Evolutionary conservation across 2,888 invertebrate species (phyloP).

Genomic region (Drosophila barbarae): DNA sequence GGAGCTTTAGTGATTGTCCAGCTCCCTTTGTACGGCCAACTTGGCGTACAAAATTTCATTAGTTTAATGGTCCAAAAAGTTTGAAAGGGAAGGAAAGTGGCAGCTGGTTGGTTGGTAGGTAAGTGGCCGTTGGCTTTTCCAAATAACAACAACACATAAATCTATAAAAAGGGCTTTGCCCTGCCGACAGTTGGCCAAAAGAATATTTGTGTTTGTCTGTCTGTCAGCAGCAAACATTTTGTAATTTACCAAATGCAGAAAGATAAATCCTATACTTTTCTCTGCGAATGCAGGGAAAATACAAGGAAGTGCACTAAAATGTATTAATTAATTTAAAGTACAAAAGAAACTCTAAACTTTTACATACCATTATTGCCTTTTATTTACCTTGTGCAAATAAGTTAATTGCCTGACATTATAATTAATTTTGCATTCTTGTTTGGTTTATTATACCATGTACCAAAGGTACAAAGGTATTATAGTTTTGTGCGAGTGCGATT

Average conservation of each 20-base stretch:
- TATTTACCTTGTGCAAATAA: constrained; percentile 37
- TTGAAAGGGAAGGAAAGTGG: neutral
- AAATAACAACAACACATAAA: constrained; percentile 9
- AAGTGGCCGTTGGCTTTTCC: constrained; percentile 17
- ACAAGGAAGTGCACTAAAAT: no score
- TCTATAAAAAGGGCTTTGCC: constrained; percentile 16
- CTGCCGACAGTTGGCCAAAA: constrained; percentile 7
- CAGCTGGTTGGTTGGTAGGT: neutral
- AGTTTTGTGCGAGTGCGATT: no score
- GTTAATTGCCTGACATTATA: constrained; percentile 44
- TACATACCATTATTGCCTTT: neutral
- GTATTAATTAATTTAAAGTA: neutral
- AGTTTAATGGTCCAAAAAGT: constrained; percentile 48
- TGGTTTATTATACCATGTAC: no score
- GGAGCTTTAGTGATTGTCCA: neutral
- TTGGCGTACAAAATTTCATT: constrained; percentile 42
- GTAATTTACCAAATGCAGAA: constrained; percentile 26
- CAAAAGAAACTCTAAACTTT: neutral
- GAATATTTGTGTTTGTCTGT: neutral
- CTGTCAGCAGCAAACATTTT: constrained; percentile 2
- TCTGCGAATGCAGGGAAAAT: neutral
- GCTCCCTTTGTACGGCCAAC: neutral
- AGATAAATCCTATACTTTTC: neutral
- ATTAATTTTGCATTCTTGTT: constrained; percentile 16
- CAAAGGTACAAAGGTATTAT: no score